Base-by-base conservation (phyloP, 1,140 invertebrate genomes). In the Trichonephila clavata region DNA sequence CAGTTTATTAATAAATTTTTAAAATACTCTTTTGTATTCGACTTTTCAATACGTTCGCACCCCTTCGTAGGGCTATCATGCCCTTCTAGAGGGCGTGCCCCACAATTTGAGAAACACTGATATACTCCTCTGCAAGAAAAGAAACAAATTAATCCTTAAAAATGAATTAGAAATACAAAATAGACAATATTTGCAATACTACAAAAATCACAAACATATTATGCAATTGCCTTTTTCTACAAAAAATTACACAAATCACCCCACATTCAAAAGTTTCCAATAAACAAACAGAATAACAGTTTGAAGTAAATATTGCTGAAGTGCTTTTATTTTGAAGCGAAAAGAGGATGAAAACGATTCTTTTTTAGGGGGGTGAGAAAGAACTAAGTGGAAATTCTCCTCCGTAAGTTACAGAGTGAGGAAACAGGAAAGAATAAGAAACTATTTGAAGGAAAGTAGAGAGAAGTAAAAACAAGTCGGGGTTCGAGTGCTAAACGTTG, bases 401-500 rank as follows among this genome's bases (percentile, higher is more conserved):
- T 57, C 86, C 61, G 21, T 13, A 32, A 89, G 65, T 77, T 71
- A 68, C 60, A 89, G 63, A 16, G 61, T 21, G 86, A 61, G 57
- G 27, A 65, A 84, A 84, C n/a, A 87, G 60, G 39, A 32, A 86
- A 57, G 57, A 86, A 63, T 61, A 63, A 89, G 86, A 89, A 89
- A 89, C 86, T 89, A 61, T 86, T 86, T 86, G 84, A 27, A 77
- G 27, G 13, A 50, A 50, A 50, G 16, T 50, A 60, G 50, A 57
- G 63, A 50, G 20, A 57, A 89, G 68, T 20, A 89, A 89, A 61
- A 71, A 89, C 87, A 89, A 89, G 87, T 24, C 21, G 32, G 43
- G 68, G 14, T 90, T 39, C 89, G 77, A 90, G 89, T 90, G 89
- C 89, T 60, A 90, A 90, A 90, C 89, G 89, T 81, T 90, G 89